Percentiles rank a stretch among this genome's conserved stretches.
Conservation (phyloP, 1,140 invertebrate species). For the Drosophila sechellia region DNA sequence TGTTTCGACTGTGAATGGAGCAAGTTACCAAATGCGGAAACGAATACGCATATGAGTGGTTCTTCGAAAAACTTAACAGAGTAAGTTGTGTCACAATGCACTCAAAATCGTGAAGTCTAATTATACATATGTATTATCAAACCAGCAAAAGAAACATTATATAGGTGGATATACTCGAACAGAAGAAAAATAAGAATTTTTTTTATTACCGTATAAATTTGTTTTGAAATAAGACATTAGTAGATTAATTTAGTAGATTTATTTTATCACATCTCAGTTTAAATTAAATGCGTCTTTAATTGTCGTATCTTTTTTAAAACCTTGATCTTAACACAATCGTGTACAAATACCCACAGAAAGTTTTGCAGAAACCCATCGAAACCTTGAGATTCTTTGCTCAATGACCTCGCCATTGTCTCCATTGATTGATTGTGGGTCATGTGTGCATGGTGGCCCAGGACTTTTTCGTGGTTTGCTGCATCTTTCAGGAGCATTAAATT, state of each 20-base stretch:
- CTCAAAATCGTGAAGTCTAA: background rate
- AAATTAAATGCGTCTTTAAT: background rate
- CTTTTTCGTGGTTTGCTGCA: slow-evolving; percentile 46
- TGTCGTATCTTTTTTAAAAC: background rate
- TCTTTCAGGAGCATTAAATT: slow-evolving; percentile 66
- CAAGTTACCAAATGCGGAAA: slow-evolving; percentile 53
- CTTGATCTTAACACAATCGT: background rate
- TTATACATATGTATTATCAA: background rate
- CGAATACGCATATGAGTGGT: slow-evolving; percentile 42
- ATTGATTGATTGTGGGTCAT: slow-evolving; percentile 73
- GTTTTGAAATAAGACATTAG: too few species aligned
- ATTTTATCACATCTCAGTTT: background rate
- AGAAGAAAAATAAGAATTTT: too few species aligned
- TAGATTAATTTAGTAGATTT: too few species aligned
- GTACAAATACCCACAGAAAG: slow-evolving; percentile 27
- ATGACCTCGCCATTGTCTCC: slow-evolving; percentile 32
- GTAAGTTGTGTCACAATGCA: background rate
- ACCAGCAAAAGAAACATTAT: too few species aligned
- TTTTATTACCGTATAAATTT: too few species aligned
- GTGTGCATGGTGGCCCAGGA: slow-evolving; percentile 45
- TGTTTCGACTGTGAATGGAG: slow-evolving; percentile 65
- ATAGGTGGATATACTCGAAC: too few species aligned
- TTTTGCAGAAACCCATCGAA: slow-evolving; percentile 5
- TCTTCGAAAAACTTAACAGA: background rate
- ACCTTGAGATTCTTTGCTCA: slow-evolving; percentile 33